Base-by-base conservation (phyloP, 2,113 vertebrate species). In the Pogonocichla stellata region DNA sequence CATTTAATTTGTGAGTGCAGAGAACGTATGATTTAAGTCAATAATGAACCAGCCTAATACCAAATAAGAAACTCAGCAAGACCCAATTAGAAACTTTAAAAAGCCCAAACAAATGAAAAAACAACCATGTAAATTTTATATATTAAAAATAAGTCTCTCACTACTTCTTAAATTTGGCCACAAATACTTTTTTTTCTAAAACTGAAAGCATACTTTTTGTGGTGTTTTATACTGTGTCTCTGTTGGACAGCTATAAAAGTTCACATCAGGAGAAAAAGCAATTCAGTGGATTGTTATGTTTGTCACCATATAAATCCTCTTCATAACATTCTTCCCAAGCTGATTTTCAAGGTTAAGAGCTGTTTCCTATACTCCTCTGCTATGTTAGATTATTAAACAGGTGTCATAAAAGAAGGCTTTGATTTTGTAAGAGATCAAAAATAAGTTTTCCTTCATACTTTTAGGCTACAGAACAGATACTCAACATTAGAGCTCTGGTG, bases 331-430 rank as follows among this genome's bases (percentile, higher is more conserved):
- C 87, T 80, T 57, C 71, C 70, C 73, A 88, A 40, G 80, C 5
- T 84, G 65, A 60, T 66, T 95, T 92, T 92, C 91, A 97, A 94
- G 92, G 88, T 92, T 91, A 95, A 93, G 88, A 86, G 61, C 57
- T 75, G 33, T 75, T 92, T 75, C 89, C 84, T 86, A 89, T 60
- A 26, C 25, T 85, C 45, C 86, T 81, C 66, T 80, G 61, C 84
- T 85, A 84, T 0, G 2, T 36, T 69, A 72, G 77, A 56, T 79
- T 93, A 95, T 95, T 91, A 95, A 89, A 91, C 57, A 89, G 72
- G n/a, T 34, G 10, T 47, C 73, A 91, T 89, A 89, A 95, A 95
- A 88, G 48, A 60, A 57, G 3, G 65, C 12, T 94, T 90, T 87
- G 58, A 72, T 94, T 96, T 82, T 73, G 12, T 48, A 67, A 66